Evolutionary conservation across 2,797 vertebrate genomes (phyloP).

Genomic region (Ctenopoma kingsleyae): DNA sequence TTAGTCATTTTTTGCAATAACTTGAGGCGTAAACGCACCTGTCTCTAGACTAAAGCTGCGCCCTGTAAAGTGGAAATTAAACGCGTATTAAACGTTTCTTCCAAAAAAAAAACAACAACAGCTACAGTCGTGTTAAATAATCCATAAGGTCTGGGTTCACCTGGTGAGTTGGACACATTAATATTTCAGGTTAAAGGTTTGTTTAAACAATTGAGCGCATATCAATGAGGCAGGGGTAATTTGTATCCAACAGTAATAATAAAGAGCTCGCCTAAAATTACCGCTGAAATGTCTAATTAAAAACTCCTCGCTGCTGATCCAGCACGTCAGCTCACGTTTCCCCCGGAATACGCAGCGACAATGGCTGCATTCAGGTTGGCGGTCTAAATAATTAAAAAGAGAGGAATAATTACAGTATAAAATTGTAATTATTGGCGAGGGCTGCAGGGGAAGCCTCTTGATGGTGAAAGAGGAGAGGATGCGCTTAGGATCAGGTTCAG

Average conservation of each 20-base stretch:
- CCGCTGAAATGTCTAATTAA: conserved; percentile 85
- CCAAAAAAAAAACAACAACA: too few species aligned
- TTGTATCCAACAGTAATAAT: conserved; percentile 74
- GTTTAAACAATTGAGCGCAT: conserved; percentile 74
- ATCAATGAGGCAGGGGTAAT: conserved; percentile 69
- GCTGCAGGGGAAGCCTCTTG: conserved; percentile 77
- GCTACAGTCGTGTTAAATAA: conserved; percentile 45
- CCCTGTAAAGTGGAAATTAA: background rate
- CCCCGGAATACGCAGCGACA: conserved; percentile 77
- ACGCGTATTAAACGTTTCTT: conserved; percentile 4
- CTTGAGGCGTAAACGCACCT: background rate
- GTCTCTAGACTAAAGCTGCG: background rate
- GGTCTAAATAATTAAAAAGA: conserved; percentile 92
- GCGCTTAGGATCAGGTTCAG: conserved; percentile 78
- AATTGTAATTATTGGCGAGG: conserved; percentile 90
- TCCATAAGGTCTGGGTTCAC: conserved; percentile 64
- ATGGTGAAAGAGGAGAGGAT: conserved; percentile 85
- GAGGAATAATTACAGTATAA: conserved; percentile 94
- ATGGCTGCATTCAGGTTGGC: conserved; percentile 81
- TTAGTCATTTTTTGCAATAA: background rate
- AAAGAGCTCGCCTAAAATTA: conserved; percentile 75
- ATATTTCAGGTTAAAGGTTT: conserved; percentile 81
- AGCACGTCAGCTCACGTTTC: conserved; percentile 82
- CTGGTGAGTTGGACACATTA: conserved; percentile 68
- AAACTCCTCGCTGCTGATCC: conserved; percentile 72